Evolutionary conservation across 2,113 vertebrate genomes (phyloP).

Genomic region (Quiscalus mexicanus): DNA sequence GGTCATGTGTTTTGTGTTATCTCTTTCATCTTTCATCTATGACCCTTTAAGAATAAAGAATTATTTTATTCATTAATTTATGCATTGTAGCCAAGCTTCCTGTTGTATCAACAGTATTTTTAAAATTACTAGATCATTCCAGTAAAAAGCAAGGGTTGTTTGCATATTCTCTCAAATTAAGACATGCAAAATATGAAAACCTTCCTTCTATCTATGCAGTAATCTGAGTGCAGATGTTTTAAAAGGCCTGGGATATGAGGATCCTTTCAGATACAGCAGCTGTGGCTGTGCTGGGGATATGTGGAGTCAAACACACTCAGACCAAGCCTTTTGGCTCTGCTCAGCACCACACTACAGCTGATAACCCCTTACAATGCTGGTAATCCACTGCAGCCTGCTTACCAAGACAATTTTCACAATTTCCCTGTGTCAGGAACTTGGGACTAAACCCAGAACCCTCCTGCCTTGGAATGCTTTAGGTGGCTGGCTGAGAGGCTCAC

Average conservation of each 20-base stretch:
- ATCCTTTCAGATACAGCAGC: background rate
- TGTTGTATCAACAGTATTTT: background rate
- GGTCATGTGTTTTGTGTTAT: slow-evolving; percentile 6
- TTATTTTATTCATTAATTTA: slow-evolving; percentile 21
- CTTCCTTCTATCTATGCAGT: background rate
- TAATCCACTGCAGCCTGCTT: background rate
- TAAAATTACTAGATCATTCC: background rate
- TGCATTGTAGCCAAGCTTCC: background rate
- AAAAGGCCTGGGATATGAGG: background rate
- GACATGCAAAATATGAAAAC: background rate
- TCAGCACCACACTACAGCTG: background rate
- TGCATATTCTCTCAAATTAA: background rate
- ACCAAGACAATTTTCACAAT: background rate
- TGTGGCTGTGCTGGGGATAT: accelerated
- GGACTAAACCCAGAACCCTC: background rate
- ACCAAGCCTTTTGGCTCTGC: background rate
- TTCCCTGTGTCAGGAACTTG: accelerated
- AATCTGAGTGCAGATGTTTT: background rate
- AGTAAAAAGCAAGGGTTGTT: background rate
- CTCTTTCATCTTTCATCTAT: background rate
- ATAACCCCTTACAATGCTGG: background rate
- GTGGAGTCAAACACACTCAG: accelerated
- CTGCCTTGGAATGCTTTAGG: background rate
- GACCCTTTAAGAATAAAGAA: background rate
- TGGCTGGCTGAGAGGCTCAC: background rate